These are phyloP conservation scores for Suillia variegata DNA, from an alignment of 2,888 invertebrate genomes.

Conservation along the genomic window DNA sequence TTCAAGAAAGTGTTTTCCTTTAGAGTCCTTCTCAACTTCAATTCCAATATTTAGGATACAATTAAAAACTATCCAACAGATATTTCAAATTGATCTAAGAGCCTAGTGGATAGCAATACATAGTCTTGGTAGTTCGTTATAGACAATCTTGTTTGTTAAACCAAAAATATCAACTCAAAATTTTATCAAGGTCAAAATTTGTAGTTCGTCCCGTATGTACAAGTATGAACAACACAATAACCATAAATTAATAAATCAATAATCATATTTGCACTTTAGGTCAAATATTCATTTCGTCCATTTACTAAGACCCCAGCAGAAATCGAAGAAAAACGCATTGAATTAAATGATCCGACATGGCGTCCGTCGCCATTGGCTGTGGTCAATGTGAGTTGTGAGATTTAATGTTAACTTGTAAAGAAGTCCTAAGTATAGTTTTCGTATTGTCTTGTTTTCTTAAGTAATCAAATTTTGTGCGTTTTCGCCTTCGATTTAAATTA, in stretches of 20 bases:
- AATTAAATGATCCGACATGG: constrained; percentile 68
- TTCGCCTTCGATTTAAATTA: too few relatives aligned
- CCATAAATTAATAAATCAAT: constrained; percentile 26
- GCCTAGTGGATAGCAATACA: not conserved
- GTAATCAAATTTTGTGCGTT: too few relatives aligned
- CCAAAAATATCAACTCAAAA: constrained; percentile 13
- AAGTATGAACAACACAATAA: too few relatives aligned
- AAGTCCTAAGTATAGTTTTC: too few relatives aligned
- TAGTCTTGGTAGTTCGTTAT: not conserved
- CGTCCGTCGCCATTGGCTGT: constrained; percentile 69
- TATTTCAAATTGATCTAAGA: not conserved
- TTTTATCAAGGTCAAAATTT: too few relatives aligned
- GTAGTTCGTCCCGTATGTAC: too few relatives aligned
- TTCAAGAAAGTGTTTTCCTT: not conserved
- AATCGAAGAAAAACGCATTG: constrained; percentile 65
- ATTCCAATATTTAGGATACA: not conserved
- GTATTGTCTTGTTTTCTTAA: too few relatives aligned
- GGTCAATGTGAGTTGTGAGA: constrained; percentile 75
- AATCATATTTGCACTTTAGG: constrained; percentile 61
- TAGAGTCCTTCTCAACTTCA: not conserved
- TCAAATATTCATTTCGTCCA: constrained; percentile 72
- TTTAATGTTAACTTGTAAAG: too few relatives aligned
- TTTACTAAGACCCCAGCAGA: constrained; percentile 68
- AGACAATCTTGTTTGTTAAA: not conserved
- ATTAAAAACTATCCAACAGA: too few relatives aligned